Percentiles rank a stretch among this genome's conserved stretches.
Evolutionary conservation across 2,888 invertebrate species (phyloP).

Genomic region (Eucriotettix oculatus): DNA sequence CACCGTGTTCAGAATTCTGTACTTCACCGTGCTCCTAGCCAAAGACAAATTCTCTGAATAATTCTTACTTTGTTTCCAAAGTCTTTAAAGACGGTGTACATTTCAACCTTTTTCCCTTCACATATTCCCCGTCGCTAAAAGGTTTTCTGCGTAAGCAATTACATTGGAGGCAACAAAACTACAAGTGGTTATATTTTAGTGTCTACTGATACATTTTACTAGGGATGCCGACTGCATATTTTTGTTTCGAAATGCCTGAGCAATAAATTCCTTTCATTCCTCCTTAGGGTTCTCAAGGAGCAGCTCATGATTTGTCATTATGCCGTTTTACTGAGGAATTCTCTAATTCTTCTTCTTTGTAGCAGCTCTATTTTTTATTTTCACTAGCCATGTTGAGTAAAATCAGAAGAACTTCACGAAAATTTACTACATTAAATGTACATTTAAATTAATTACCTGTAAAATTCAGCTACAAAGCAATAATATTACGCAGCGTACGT

Average conservation of each 20-base stretch:
- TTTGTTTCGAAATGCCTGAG: conserved; percentile 12
- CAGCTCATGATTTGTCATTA: background rate
- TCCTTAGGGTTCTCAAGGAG: conserved; percentile 11
- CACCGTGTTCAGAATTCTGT: no score
- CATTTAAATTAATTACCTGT: background rate
- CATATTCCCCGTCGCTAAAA: conserved; percentile 3
- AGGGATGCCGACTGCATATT: conserved; percentile 14
- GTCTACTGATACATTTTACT: conserved; percentile 14
- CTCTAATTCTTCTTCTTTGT: background rate
- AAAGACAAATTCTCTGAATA: background rate
- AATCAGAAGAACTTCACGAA: background rate
- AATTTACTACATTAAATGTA: background rate
- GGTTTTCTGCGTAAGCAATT: conserved; percentile 10
- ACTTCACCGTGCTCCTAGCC: no score
- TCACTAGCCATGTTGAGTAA: background rate
- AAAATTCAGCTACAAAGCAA: background rate
- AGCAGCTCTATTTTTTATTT: background rate
- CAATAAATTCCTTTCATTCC: conserved; percentile 15
- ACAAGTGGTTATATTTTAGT: conserved; percentile 12
- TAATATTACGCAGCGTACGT: background rate
- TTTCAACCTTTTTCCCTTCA: conserved; percentile 6
- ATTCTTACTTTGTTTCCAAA: background rate
- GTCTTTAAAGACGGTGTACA: background rate
- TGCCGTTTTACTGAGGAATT: background rate
- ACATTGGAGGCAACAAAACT: conserved; percentile 10